phyloP scores from a whole-genome alignment of 1,140 invertebrate genomes.

The Formica exsecta region DNA sequence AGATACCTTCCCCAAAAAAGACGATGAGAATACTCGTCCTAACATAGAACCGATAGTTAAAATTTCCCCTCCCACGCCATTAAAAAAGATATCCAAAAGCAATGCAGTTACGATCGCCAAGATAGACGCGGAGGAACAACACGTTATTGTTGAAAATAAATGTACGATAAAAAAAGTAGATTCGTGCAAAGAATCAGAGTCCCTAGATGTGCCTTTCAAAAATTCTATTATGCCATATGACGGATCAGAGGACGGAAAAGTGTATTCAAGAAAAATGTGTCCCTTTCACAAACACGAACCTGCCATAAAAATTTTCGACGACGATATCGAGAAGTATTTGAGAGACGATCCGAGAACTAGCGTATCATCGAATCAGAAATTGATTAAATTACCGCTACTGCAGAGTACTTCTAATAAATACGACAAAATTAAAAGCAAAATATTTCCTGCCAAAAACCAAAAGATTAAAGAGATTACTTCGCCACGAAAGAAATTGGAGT shows the following conservation, averaged over 20 bases:
- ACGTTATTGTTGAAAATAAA: slow-evolving; percentile 30
- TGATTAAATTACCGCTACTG: slow-evolving; percentile 25
- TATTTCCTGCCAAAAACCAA: slow-evolving; percentile 10
- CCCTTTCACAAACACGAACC: slow-evolving; percentile 61
- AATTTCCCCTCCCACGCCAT: slow-evolving; percentile 40
- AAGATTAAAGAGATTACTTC: background rate
- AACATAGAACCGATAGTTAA: slow-evolving; percentile 44
- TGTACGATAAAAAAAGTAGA: background rate
- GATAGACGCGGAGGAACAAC: background rate
- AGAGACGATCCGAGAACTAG: slow-evolving; percentile 31
- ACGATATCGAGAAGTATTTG: slow-evolving; percentile 63
- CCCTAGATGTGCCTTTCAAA: slow-evolving; percentile 13
- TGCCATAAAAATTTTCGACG: slow-evolving; percentile 73
- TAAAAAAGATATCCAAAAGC: slow-evolving; percentile 1
- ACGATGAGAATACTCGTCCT: background rate
- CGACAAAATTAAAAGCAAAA: background rate
- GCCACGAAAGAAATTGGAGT: background rate
- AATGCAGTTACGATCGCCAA: background rate
- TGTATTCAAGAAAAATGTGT: slow-evolving; percentile 61
- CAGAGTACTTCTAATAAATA: background rate
- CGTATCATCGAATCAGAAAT: background rate
- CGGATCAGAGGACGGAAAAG: slow-evolving; percentile 41
- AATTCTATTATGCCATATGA: slow-evolving; percentile 49
- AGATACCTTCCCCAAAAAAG: background rate
- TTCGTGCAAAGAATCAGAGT: slow-evolving; percentile 6